Evolutionary conservation across 2,113 vertebrate genomes (phyloP), one percentile per base, ranked within the genome.

Genomic region (Ptilonorhynchus violaceus): DNA sequence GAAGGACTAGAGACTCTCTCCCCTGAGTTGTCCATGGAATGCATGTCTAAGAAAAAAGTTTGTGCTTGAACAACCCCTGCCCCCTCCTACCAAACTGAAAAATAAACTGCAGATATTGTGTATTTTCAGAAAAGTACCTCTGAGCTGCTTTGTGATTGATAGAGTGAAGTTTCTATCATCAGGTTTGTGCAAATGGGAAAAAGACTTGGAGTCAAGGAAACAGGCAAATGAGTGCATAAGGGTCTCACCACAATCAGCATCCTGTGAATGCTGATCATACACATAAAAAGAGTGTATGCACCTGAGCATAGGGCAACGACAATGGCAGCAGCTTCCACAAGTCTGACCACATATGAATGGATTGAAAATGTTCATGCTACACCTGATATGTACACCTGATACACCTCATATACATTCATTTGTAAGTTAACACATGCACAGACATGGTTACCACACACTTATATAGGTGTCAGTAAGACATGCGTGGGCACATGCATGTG

Each of bases 1-100:
- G 97, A 99, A 99, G 97, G 99, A 99, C 98, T 99, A 98, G 90
- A 97, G 96, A 96, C 97, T 96, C 11, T 69, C 96, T 96, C 89
- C 56, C 56, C 41, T 55, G 88, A 95, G 74, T 78, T 64, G 37
- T 89, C 91, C 66, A 56, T 59, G 91, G 90, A 91, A 81, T 96
- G 92, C 92, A 59, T 93, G 92, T 93, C 92, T 93, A 83, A 96
- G 96, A 84, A 91, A 92, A 90, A 82, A 92, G 27, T 24, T 91
- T 42, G 56, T 97, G 95, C 95, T 96, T 96, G 91, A 97, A 89
- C 58, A 82, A 67, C 58, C 84, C 91, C 69, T 91, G 58, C 27
- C 84, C 92, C 78, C 70, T 89, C 50, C 21, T 92, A 88, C 81
- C 92, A 95, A 96, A 88, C 60, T 79, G 92, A 97, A 92, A 92